Percentiles rank a stretch among this genome's conserved stretches.
Conservation (phyloP, 2,113 vertebrate species). For the Entomyzon cyanotis region DNA sequence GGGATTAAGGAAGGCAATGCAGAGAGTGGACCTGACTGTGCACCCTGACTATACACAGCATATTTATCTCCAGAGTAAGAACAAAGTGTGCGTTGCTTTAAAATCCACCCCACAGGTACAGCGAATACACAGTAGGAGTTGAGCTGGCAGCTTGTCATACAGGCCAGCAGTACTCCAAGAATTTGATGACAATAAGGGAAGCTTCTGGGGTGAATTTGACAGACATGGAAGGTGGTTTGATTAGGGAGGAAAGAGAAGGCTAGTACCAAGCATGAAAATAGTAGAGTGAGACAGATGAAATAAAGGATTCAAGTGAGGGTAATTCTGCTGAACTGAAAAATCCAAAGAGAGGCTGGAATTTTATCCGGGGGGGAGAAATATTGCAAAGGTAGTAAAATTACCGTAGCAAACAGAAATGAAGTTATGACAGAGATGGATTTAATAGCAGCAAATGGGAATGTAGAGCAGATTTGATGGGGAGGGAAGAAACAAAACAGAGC, state of each 20-base stretch:
- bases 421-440: not conserved
- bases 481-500: not conserved
- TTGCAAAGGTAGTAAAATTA: not conserved
- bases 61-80: not conserved
- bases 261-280: not conserved
- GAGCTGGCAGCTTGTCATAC: not conserved
- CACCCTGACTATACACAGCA: not conserved
- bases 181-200: not conserved
- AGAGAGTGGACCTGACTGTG: not conserved
- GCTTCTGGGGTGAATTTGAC: not conserved
- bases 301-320: not conserved
- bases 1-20: not conserved
- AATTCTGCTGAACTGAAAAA: not conserved
- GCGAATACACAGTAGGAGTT: slow-evolving; percentile 6
- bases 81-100: not conserved
- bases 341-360: not conserved
- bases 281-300: not conserved
- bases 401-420: not conserved
- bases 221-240: not conserved
- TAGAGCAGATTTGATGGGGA: not conserved
- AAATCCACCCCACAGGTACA: not conserved
- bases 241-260: not conserved
- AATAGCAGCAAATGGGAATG: not conserved
- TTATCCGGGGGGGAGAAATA: not conserved
- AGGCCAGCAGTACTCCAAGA: not conserved